A percentile compares a stretch with the other conserved stretches of the same genome.
Conservation (phyloP, 2,888 invertebrate genomes). For the Spisula subtruncata region DNA sequence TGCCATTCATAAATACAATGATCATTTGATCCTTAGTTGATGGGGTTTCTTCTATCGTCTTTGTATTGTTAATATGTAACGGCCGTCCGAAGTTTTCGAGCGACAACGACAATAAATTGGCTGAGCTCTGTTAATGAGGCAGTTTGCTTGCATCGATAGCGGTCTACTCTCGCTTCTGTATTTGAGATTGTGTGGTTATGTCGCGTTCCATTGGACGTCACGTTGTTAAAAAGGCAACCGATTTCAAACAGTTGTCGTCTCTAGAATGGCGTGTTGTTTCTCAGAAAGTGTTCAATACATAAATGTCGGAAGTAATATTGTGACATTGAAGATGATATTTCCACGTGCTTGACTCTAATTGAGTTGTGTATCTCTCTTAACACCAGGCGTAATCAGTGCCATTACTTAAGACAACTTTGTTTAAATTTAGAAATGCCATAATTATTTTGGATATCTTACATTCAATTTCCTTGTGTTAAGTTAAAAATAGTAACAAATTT, state of each 20-base stretch:
- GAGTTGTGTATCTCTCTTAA: neutral
- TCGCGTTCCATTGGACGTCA: constrained; percentile 27
- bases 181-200: neutral
- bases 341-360: constrained; percentile 26
- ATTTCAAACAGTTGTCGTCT: constrained; percentile 12
- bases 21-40: constrained; percentile 62
- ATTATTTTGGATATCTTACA: neutral
- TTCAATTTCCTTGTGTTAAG: neutral
- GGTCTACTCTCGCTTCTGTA: constrained; percentile 27
- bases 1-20: constrained; percentile 58
- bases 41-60: constrained; percentile 53
- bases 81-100: constrained; percentile 24
- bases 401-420: neutral
- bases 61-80: constrained; percentile 53
- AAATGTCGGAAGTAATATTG: neutral
- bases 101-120: constrained; percentile 37
- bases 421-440: neutral
- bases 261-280: constrained; percentile 15
- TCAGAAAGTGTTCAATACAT: neutral
- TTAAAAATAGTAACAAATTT: neutral
- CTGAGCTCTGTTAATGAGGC: constrained; percentile 29
- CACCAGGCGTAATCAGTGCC: neutral
- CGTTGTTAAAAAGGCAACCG: constrained; percentile 3
- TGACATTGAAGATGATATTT: neutral
- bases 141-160: constrained; percentile 38